Conservation (phyloP, 2,113 vertebrate species). For the Sorex fumeus region DNA sequence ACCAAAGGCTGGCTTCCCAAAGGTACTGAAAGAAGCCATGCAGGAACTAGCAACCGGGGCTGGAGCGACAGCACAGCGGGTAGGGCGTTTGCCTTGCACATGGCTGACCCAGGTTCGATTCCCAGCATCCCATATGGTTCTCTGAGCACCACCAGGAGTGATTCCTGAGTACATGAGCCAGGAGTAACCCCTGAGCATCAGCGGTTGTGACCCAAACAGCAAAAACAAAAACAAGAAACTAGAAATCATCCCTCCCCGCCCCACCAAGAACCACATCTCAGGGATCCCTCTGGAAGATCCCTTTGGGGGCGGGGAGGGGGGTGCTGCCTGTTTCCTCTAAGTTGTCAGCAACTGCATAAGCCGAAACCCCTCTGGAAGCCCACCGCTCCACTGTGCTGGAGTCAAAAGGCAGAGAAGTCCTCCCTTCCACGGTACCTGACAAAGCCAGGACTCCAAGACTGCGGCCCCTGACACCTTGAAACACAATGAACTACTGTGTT, state of each 20-base stretch:
- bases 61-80: no score
- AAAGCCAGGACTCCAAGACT: not conserved
- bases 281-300: not conserved
- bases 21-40: not conserved
- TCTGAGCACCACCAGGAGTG: no score
- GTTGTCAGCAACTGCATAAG: not conserved
- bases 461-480: not conserved
- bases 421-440: not conserved
- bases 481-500: not conserved
- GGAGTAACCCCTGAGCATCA: no score
- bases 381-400: not conserved
- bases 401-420: not conserved
- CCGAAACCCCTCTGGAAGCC: not conserved
- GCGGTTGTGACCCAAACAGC: no score
- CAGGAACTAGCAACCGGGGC: no score
- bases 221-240: no score
- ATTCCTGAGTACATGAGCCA: no score
- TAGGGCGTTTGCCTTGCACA: no score
- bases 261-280: constrained; percentile 4
- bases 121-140: no score
- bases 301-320: not conserved
- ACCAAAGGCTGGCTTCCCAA: not conserved
- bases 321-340: not conserved
- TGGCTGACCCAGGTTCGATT: no score
- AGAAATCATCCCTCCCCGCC: not conserved